Percentiles rank a stretch among this genome's conserved stretches.
Conservation (phyloP, 2,113 vertebrate species). For the Andinoacara biseriatus region DNA sequence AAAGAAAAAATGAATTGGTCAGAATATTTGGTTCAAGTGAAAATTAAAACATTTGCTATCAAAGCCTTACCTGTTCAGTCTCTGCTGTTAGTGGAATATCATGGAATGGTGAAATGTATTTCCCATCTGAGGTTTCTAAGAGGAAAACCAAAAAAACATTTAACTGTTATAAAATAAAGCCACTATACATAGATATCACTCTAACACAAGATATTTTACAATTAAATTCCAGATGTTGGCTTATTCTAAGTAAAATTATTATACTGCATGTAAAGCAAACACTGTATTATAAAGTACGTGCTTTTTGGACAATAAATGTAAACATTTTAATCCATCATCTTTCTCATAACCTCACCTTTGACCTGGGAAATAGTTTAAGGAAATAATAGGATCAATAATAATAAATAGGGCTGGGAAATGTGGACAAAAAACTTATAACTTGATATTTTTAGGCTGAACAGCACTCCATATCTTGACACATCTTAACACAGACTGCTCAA, state of each 20-base stretch:
- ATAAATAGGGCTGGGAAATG: no score
- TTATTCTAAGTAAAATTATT: no score
- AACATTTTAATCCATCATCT: no score
- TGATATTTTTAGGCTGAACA: neutral
- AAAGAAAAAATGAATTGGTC: neutral
- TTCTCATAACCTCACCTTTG: no score
- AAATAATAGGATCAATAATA: no score
- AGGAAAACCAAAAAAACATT: neutral
- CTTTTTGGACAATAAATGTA: no score
- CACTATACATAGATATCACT: neutral
- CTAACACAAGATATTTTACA: neutral
- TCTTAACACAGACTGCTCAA: neutral
- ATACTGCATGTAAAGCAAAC: no score
- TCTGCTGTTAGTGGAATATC: slow-evolving; percentile 89
- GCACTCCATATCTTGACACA: neutral
- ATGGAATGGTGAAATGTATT: slow-evolving; percentile 96
- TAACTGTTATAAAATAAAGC: neutral
- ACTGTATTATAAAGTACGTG: no score
- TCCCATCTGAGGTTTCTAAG: slow-evolving; percentile 88
- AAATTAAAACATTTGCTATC: neutral
- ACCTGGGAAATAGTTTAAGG: no score
- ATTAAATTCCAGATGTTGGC: neutral
- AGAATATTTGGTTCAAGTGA: neutral
- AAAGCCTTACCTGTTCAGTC: slow-evolving; percentile 79
- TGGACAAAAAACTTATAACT: neutral